Evolutionary conservation across 2,113 vertebrate species (phyloP).

Genomic region (Charina bottae): DNA sequence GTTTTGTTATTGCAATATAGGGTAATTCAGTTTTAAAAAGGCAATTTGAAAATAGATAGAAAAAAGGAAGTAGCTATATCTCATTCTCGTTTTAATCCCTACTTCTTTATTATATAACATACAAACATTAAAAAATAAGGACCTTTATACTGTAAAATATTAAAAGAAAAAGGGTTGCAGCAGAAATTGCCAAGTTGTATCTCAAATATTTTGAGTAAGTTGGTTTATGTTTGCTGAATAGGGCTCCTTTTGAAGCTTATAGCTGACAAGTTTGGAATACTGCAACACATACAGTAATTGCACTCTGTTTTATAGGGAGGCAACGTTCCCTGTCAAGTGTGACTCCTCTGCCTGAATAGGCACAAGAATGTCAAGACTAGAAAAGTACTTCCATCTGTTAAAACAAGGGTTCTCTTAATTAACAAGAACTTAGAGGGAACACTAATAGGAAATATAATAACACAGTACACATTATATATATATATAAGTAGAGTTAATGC

Average conservation of each 20-base stretch:
- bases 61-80: conserved; percentile 48
- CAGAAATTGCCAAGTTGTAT: not conserved
- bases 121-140: not conserved
- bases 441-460: not conserved
- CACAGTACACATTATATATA: not conserved
- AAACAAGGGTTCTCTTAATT: conserved; percentile 1
- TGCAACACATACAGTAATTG: not conserved
- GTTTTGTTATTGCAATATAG: conserved; percentile 67
- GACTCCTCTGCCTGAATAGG: conserved; percentile 13
- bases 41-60: conserved; percentile 32
- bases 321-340: accelerated
- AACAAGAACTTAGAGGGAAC: conserved; percentile 13
- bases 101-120: not conserved
- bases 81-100: conserved; percentile 33
- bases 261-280: not conserved
- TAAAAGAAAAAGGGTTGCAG: conserved; percentile 2
- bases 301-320: not conserved
- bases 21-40: conserved; percentile 57
- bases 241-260: not conserved
- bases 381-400: conserved; percentile 35
- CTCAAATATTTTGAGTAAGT: conserved; percentile 38
- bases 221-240: not conserved
- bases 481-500: not conserved
- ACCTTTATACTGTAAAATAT: not conserved
- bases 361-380: not conserved